phyloP scores from a whole-genome alignment of 2,113 vertebrate genomes.

The Euleptes europaea region DNA sequence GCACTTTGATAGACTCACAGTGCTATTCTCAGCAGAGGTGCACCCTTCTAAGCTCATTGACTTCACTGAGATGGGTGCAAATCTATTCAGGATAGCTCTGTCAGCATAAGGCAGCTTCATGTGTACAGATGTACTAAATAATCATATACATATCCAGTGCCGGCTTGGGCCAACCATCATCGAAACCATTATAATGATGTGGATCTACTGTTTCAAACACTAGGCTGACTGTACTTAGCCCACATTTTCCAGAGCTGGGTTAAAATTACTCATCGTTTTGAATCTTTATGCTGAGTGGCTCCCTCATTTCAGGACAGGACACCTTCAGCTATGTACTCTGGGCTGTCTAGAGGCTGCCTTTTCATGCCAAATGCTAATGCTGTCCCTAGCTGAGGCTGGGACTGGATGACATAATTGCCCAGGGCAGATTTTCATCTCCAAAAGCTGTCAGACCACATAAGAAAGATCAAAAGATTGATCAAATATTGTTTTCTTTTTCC shows the following conservation, averaged over 20 bases:
- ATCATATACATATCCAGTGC: neutral
- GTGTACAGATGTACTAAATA: too few relatives aligned
- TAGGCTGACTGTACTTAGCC: neutral
- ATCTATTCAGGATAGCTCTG: too few relatives aligned
- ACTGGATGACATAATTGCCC: neutral
- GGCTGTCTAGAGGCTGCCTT: neutral
- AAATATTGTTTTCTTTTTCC: neutral
- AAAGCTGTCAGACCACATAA: conserved; percentile 4
- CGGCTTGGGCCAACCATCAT: neutral
- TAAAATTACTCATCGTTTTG: neutral
- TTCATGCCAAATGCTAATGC: neutral
- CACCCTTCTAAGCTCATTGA: too few relatives aligned
- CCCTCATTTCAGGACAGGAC: neutral
- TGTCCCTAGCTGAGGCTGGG: neutral
- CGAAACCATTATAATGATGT: neutral
- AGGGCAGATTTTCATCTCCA: neutral
- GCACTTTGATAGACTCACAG: too few relatives aligned
- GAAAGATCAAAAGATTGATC: neutral
- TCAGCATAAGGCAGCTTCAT: too few relatives aligned
- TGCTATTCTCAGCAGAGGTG: too few relatives aligned
- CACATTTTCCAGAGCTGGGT: neutral
- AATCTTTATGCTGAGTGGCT: neutral
- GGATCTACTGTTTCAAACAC: neutral
- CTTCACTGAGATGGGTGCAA: too few relatives aligned
- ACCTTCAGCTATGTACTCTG: neutral